Base-by-base conservation (phyloP, 2,888 invertebrate species). In the Lepeophtheirus nordmannii region DNA sequence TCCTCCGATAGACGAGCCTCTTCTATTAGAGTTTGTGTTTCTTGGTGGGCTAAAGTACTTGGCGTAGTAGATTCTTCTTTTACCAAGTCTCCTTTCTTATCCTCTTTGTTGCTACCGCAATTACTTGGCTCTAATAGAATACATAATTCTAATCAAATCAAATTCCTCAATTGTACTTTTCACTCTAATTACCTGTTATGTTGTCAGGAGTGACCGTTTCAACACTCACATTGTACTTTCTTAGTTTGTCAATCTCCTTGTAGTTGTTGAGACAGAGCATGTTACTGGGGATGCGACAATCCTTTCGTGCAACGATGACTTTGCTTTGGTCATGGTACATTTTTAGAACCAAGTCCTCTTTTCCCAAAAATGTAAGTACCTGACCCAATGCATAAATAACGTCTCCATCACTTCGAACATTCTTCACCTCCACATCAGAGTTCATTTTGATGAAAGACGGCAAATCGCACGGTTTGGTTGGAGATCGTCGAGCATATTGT, bases 391-490 rank as follows among this genome's bases (percentile, higher is more conserved):
- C 53, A 8, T 5, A 46, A 17, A 46, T 8, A 17, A 46, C 8
- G 53, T 46, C 17, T 17, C 53, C 53, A 46, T 46, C 8, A n/a
- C 53, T 17, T 17, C 5, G 1, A n/a, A 8, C 8, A 17, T 5
- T n/a, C 17, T 8, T 14, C 17, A 17, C 53, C 8, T 46, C 53
- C 1, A 46, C 53, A 46, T 46, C 2, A 14, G 53, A 46, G 8
- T 46, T 46, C 53, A 46, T 46, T 46, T 46, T 46, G 17, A 46
- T 46, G 8, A 46, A 46, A 46, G 53, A 46, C 17, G 53, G 53
- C n/a, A 46, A 17, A n/a, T 2, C 53, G 17, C 8, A 46, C n/a
- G 2, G 53, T 17, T 46, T 46, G 53, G 14, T 46, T 17, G 2
- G 53, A 46, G 17, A 5, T 14, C 53, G 53, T 5, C 53, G 53